Conservation (phyloP, 2,797 vertebrate species). For the Lithobates pipiens region DNA sequence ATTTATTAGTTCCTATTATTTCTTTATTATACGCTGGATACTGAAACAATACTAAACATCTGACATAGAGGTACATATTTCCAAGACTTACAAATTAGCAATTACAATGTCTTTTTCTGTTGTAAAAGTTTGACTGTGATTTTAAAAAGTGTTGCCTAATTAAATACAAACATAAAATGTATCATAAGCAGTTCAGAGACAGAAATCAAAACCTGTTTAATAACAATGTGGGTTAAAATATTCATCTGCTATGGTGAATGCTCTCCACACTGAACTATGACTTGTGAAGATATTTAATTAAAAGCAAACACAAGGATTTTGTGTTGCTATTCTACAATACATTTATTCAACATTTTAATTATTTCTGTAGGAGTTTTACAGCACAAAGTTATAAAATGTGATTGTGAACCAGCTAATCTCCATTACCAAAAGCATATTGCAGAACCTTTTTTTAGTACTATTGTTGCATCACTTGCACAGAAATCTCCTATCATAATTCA, state of each 20-base stretch:
- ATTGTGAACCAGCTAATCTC: background rate
- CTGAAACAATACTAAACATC: background rate
- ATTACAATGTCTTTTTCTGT: background rate
- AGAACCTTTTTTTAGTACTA: background rate
- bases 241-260: conserved; percentile 22
- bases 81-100: background rate
- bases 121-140: background rate
- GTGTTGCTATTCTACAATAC: conserved; percentile 27
- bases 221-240: conserved; percentile 41
- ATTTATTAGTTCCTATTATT: background rate
- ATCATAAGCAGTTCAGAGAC: conserved; percentile 23
- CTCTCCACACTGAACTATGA: conserved; percentile 28
- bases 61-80: background rate
- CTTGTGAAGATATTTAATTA: conserved; percentile 42
- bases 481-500: background rate
- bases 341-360: conserved; percentile 49
- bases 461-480: background rate
- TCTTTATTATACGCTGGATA: background rate
- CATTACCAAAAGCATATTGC: background rate
- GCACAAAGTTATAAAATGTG: background rate
- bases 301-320: conserved; percentile 55
- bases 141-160: conserved; percentile 36
- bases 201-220: conserved; percentile 40
- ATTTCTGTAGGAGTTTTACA: conserved; percentile 10
- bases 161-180: conserved; percentile 41